phyloP scores from a whole-genome alignment of 2,797 vertebrate species.

The Sebastes itinus region DNA sequence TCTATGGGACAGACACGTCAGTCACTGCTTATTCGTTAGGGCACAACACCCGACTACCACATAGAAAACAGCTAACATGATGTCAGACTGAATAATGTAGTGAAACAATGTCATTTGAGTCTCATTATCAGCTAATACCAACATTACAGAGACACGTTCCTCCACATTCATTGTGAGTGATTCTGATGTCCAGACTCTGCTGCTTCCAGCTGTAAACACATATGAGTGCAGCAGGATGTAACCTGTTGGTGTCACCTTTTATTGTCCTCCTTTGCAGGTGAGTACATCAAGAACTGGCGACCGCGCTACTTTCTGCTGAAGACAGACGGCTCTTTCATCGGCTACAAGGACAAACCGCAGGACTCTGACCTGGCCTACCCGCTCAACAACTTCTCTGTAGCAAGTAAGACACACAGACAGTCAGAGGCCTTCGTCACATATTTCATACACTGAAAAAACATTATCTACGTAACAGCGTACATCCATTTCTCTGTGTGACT shows the following conservation, averaged over 20 bases:
- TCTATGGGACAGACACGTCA: neutral
- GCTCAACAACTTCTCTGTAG: constrained; percentile 99
- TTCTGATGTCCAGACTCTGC: neutral
- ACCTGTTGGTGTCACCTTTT: neutral
- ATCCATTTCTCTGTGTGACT: constrained; percentile 6
- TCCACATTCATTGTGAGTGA: neutral
- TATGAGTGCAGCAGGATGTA: neutral
- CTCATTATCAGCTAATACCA: neutral
- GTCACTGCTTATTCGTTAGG: neutral
- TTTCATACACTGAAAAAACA: neutral
- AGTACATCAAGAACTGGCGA: constrained; percentile 99
- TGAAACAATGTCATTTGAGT: neutral
- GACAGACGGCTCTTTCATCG: constrained; percentile 97
- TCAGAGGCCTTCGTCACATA: neutral
- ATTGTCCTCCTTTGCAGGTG: constrained; percentile 80
- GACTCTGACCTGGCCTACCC: constrained; percentile 98
- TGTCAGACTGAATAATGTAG: neutral
- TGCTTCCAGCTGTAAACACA: neutral
- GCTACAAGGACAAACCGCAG: constrained; percentile 99
- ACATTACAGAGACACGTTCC: neutral
- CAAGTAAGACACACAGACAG: constrained; percentile 81
- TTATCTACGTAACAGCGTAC: fast-evolving
- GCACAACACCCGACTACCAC: neutral
- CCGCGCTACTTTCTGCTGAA: constrained; percentile 97
- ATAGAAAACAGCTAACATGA: neutral